These are phyloP conservation scores for Ladona fulva DNA, from an alignment of 1,140 invertebrate genomes.

Conservation along the genomic window DNA sequence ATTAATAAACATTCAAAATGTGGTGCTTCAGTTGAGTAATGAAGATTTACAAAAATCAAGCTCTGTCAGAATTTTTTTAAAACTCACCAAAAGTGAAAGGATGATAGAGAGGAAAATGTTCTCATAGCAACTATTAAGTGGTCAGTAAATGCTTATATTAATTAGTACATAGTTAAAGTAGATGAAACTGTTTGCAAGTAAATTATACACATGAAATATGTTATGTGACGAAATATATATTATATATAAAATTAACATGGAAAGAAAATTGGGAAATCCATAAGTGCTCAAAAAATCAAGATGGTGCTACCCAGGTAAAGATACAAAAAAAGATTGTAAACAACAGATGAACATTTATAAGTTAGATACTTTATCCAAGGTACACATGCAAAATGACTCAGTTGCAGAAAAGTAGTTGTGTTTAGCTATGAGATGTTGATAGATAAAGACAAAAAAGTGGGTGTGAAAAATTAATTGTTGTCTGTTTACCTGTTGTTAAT, in stretches of 20 bases:
- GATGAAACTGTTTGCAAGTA: not conserved
- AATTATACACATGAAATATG: not conserved
- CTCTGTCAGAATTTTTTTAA: no score
- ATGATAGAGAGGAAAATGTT: no score
- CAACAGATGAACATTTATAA: slow-evolving; percentile 7
- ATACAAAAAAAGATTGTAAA: not conserved
- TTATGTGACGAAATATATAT: not conserved
- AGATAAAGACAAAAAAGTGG: not conserved
- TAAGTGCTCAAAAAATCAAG: slow-evolving; percentile 10
- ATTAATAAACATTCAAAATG: not conserved
- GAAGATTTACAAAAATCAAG: no score
- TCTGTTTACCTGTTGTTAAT: slow-evolving; percentile 10
- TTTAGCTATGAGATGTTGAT: not conserved
- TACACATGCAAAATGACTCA: not conserved
- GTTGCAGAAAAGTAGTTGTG: not conserved
- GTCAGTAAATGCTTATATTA: not conserved
- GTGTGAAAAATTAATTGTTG: not conserved
- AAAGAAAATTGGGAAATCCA: slow-evolving; percentile 10
- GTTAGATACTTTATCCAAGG: not conserved
- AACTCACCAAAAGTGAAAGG: no score
- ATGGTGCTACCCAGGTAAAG: slow-evolving; percentile 3
- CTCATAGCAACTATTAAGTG: not conserved
- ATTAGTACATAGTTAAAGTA: not conserved
- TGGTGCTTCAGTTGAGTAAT: not conserved
- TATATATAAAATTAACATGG: not conserved